A percentile compares a stretch with the other conserved stretches of the same genome.
Conservation (phyloP, 2,888 invertebrate genomes). For the Heteromyza rotundicornis region DNA sequence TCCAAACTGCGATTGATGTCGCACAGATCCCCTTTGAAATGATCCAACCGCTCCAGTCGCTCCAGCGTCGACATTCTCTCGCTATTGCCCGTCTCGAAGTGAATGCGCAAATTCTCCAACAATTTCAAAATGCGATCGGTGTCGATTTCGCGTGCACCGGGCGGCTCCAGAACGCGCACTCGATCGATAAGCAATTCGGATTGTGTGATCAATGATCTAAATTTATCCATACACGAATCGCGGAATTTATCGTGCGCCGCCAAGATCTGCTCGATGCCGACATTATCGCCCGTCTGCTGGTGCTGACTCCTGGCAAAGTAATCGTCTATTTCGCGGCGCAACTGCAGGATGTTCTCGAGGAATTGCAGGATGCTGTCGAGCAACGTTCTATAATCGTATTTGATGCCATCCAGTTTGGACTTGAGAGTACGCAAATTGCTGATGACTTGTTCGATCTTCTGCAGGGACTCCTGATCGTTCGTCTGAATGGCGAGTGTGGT, state of each 20-base stretch:
- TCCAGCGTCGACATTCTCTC: conserved; percentile 69
- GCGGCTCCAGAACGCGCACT: conserved; percentile 75
- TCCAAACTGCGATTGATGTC: conserved; percentile 76
- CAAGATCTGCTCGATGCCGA: conserved; percentile 65
- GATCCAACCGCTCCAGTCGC: conserved; percentile 73
- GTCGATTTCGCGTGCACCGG: conserved; percentile 71
- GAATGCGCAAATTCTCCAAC: conserved; percentile 67
- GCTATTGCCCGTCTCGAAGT: conserved; percentile 71
- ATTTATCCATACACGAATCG: conserved; percentile 70
- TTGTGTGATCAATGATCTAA: conserved; percentile 72
- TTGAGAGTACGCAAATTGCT: conserved; percentile 72
- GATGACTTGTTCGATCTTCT: conserved; percentile 69
- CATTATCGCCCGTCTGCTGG: conserved; percentile 16
- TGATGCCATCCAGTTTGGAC: conserved; percentile 70
- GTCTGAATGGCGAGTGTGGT: conserved; percentile 71
- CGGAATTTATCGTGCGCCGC: conserved; percentile 72
- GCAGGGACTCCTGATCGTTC: conserved; percentile 65
- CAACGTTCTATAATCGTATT: conserved; percentile 75
- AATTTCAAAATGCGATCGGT: conserved; percentile 71
- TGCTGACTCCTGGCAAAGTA: conserved; percentile 62
- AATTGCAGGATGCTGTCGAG: conserved; percentile 74
- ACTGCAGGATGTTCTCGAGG: conserved; percentile 71
- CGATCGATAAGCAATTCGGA: conserved; percentile 72
- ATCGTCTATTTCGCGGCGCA: conserved; percentile 69
- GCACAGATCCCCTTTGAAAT: conserved; percentile 72